Base-by-base conservation (phyloP, 2,113 vertebrate genomes). In the Misgurnus anguillicaudatus region DNA sequence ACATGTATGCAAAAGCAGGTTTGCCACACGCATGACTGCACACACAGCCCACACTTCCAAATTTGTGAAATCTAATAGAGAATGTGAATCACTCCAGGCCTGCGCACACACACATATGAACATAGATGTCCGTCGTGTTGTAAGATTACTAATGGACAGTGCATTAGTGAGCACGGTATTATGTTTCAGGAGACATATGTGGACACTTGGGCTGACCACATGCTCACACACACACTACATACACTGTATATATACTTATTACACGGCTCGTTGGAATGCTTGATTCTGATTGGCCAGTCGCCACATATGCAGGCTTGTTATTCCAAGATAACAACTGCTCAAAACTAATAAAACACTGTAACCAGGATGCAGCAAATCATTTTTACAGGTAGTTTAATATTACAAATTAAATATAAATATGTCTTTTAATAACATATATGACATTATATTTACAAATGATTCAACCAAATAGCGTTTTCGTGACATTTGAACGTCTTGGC, bases 171-270 rank as follows among this genome's bases (percentile, higher is more conserved):
- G 11, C 58, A 31, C 72, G 62, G 47, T 76, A 63, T 65, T 61
- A 14, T 16, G 21, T 76, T 63, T 76, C 74, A 76, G 19, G 8
- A 73, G 70, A 73, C 70, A 74, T 74, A 74, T 76, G 61, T 76
- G 61, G n/a, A 19, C 60, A 76, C 57, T 53, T 61, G 21, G 14
- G 45, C 6, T 45, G 57, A 73, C 57, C 42, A 75, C 72, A 62
- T 19, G 19, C 71, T 42, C 38, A 16, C 38, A 39, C 51, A 38
- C 68, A 75, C 21, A 62, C 39, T 17, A 72, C 53, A 19, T 31
- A 57, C 36, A 8, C n/a, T 17, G 2, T 62, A 61, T 42, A 62
- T 45, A 19, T 51, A 72, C 14, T 38, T 57, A 47, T 47, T 31
- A 31, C 24, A 31, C 24, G 24, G 24, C 3, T 31, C 24, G 24